A percentile compares a stretch with the other conserved stretches of the same genome.
phyloP scores from a whole-genome alignment of 2,888 invertebrate species.

The Fragum whitleyi region DNA sequence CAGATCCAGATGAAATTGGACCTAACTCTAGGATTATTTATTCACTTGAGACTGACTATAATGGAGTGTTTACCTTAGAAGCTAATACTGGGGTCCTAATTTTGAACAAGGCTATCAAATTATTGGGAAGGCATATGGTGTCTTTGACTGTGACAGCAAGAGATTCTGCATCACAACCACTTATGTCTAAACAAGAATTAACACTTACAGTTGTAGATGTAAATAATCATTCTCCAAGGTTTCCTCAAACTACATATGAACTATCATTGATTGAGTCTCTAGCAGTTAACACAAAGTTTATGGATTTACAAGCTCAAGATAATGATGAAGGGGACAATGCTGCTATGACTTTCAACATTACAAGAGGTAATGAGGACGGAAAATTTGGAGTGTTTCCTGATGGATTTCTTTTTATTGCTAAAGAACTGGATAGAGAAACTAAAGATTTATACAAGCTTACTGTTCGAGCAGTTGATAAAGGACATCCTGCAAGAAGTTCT shows the following conservation, averaged over 20 bases:
- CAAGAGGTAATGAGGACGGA: slow-evolving; percentile 93
- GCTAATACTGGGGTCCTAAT: slow-evolving; percentile 95
- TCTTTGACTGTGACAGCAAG: slow-evolving; percentile 74
- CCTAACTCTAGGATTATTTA: slow-evolving; percentile 95
- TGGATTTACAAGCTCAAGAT: slow-evolving; percentile 78
- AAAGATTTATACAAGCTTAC: slow-evolving; percentile 96
- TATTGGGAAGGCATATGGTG: slow-evolving; percentile 52
- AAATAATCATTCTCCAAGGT: slow-evolving; percentile 97
- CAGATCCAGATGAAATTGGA: slow-evolving; percentile 93
- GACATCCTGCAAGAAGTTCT: slow-evolving; percentile 87
- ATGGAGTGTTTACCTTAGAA: slow-evolving; percentile 92
- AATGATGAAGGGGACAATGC: slow-evolving; percentile 80
- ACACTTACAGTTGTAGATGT: slow-evolving; percentile 91
- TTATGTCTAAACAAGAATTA: slow-evolving; percentile 70
- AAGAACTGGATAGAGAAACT: slow-evolving; percentile 94
- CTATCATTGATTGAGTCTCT: slow-evolving; percentile 96
- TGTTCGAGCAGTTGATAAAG: slow-evolving; percentile 91
- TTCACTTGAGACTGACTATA: slow-evolving; percentile 91
- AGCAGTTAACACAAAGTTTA: slow-evolving; percentile 92
- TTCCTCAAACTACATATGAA: slow-evolving; percentile 96
- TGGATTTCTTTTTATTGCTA: slow-evolving; percentile 95
- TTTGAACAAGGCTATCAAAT: slow-evolving; percentile 89
- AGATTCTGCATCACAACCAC: slow-evolving; percentile 77
- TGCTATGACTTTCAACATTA: slow-evolving; percentile 87
- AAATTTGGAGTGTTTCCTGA: slow-evolving; percentile 98